A percentile compares a stretch with the other conserved stretches of the same genome.
These are phyloP conservation scores for Chromobotia macracanthus DNA, from an alignment of 2,797 vertebrate species.

Conservation along the genomic window DNA sequence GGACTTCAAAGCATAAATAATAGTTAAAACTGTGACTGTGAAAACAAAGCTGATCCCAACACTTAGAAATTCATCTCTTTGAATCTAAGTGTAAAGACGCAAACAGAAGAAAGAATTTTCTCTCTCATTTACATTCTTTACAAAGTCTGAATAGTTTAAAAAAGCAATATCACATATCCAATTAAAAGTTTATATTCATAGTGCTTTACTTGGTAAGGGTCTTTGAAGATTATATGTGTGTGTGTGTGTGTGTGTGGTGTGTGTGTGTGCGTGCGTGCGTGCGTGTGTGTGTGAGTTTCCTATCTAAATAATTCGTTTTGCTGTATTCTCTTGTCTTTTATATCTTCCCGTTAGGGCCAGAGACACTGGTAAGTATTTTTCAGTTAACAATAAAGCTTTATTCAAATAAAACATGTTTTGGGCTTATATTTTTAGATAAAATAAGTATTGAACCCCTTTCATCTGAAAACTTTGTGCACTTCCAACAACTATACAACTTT, in stretches of 20 bases:
- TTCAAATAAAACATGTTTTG: background rate
- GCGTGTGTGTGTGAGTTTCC: background rate
- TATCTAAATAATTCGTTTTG: constrained; percentile 16
- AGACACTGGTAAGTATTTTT: background rate
- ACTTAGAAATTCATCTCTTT: constrained; percentile 38
- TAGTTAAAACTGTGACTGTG: constrained; percentile 25
- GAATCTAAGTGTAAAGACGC: constrained; percentile 15
- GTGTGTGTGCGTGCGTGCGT: background rate
- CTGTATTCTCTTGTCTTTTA: constrained; percentile 19
- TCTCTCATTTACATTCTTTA: constrained; percentile 43
- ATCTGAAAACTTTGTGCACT: no score
- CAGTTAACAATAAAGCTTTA: constrained; percentile 1
- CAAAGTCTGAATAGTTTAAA: constrained; percentile 42
- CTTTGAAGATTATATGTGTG: constrained; percentile 59
- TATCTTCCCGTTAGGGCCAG: background rate
- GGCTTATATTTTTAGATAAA: no score
- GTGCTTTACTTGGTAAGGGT: constrained; percentile 47
- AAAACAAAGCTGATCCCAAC: constrained; percentile 47
- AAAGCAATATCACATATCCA: constrained; percentile 48
- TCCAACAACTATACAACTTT: no score
- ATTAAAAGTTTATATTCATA: constrained; percentile 63
- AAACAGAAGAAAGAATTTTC: constrained; percentile 34
- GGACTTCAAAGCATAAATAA: constrained; percentile 36
- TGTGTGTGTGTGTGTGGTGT: constrained; percentile 27
- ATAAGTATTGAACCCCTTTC: no score